Evolutionary conservation across 1,140 invertebrate species (phyloP).

Genomic region (Mercenaria mercenaria): DNA sequence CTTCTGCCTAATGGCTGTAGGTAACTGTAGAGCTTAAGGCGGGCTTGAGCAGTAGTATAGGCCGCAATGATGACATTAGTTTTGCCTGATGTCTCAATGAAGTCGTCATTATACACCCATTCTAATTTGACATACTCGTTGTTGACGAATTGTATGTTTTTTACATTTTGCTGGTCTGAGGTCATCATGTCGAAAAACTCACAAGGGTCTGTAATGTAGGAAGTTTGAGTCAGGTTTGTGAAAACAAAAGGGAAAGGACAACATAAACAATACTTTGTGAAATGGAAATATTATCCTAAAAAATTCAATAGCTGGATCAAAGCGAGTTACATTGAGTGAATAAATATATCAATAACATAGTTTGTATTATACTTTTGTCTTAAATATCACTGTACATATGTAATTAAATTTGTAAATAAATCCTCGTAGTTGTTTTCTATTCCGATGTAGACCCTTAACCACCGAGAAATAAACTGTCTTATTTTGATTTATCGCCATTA

Average conservation of each 20-base stretch:
- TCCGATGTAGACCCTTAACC: too few species aligned
- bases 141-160: not conserved
- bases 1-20: slow-evolving; percentile 77
- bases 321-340: too few species aligned
- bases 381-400: slow-evolving; percentile 40
- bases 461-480: too few species aligned
- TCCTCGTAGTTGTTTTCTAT: too few species aligned
- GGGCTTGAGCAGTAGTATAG: too few species aligned
- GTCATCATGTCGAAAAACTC: slow-evolving; percentile 18
- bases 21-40: slow-evolving; percentile 82
- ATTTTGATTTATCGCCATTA: too few species aligned
- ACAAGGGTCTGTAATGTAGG: not conserved
- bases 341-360: not conserved
- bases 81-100: not conserved
- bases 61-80: slow-evolving; percentile 83
- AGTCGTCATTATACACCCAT: not conserved
- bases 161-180: slow-evolving; percentile 39
- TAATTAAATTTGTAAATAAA: too few species aligned
- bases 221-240: slow-evolving; percentile 3
- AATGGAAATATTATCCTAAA: too few species aligned
- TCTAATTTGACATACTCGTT: not conserved
- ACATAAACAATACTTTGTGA: too few species aligned
- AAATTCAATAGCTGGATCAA: too few species aligned
- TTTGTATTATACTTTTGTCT: slow-evolving; percentile 75
- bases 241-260: too few species aligned